A percentile compares a stretch with the other conserved stretches of the same genome.
phyloP scores from a whole-genome alignment of 2,797 vertebrate genomes.

The Ambastaia sidthimunki region DNA sequence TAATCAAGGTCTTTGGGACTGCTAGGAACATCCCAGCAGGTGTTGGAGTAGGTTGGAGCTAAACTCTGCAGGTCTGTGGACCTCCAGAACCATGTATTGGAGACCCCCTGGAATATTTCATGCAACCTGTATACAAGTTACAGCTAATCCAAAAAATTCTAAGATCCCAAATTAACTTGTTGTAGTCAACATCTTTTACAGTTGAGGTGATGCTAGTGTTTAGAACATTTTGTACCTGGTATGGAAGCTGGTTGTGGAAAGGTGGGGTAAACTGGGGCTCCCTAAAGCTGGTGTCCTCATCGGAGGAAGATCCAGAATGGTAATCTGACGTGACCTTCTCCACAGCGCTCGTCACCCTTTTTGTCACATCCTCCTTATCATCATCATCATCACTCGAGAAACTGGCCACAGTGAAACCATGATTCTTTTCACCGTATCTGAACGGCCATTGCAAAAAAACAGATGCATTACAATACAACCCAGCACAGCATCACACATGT shows the following conservation, averaged over 20 bases:
- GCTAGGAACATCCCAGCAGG: too few species aligned
- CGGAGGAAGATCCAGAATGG: conserved; percentile 80
- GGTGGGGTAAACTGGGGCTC: conserved; percentile 45
- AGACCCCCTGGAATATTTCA: too few species aligned
- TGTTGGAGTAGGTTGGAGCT: too few species aligned
- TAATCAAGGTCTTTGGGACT: too few species aligned
- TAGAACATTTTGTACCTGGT: conserved; percentile 64
- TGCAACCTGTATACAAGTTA: too few species aligned
- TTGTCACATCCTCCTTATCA: conserved; percentile 70
- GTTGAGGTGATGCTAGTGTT: neutral
- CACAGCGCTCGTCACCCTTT: conserved; percentile 75
- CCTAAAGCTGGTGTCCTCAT: conserved; percentile 71
- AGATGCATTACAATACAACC: neutral
- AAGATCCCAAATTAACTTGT: neutral
- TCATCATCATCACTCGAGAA: conserved; percentile 68
- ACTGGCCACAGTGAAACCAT: conserved; percentile 77
- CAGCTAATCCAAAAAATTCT: too few species aligned
- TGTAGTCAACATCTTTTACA: neutral
- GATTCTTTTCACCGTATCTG: conserved; percentile 78
- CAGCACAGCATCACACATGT: neutral
- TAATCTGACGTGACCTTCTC: conserved; percentile 82
- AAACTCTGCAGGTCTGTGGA: too few species aligned
- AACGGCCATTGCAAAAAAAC: neutral
- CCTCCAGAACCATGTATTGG: too few species aligned
- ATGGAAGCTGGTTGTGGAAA: conserved; percentile 45